Percentiles rank a stretch among this genome's conserved stretches.
phyloP scores from a whole-genome alignment of 2,797 vertebrate genomes.

The Luscinia megarhynchos region DNA sequence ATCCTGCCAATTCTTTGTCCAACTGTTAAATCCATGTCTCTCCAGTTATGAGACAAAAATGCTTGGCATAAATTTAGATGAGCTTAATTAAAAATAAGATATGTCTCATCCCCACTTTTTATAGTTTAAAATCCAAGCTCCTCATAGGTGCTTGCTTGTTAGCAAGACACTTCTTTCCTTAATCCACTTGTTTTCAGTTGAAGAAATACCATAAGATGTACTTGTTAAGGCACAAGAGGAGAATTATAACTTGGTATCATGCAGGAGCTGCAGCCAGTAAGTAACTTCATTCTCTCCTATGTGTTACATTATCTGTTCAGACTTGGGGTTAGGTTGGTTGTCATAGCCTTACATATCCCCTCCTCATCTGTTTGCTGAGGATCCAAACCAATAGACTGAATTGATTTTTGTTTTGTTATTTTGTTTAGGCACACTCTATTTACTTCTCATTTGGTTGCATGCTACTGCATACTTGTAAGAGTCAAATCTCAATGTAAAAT shows the following conservation, averaged over 20 bases:
- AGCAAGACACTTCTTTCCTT: background rate
- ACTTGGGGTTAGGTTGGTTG: background rate
- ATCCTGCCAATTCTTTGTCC: background rate
- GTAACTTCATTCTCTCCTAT: background rate
- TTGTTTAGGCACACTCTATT: background rate
- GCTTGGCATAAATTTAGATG: background rate
- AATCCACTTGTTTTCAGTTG: background rate
- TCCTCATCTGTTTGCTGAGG: background rate
- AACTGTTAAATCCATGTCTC: background rate
- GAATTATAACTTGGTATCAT: background rate
- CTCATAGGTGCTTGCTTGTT: background rate
- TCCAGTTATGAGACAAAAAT: background rate
- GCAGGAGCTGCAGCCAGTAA: background rate
- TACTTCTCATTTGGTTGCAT: background rate
- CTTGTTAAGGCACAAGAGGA: background rate
- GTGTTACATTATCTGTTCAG: background rate
- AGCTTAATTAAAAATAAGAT: background rate
- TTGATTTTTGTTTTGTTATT: background rate
- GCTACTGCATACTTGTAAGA: background rate
- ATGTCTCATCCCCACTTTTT: background rate
- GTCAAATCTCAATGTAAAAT: background rate
- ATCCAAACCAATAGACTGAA: background rate
- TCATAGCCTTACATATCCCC: background rate
- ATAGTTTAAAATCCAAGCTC: background rate
- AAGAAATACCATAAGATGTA: conserved; percentile 1